Evolutionary conservation across 2,113 vertebrate genomes (phyloP).

Genomic region (Corydoras sp.): DNA sequence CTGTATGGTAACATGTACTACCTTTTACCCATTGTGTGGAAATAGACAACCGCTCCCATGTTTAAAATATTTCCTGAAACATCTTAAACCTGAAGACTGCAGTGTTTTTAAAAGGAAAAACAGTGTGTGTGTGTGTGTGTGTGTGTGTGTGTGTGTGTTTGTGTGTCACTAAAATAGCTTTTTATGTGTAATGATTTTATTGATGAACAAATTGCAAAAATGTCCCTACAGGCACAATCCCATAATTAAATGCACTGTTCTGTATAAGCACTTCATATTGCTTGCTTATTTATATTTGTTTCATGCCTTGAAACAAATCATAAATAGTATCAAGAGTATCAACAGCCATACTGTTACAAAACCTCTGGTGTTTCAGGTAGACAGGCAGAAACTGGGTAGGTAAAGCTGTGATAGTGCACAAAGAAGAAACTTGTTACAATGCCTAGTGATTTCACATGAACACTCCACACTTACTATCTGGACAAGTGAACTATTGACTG

Average conservation of each 20-base stretch:
- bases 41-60: no score
- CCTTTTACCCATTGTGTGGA: no score
- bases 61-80: no score
- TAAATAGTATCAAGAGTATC: conserved; percentile 27
- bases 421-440: conserved; percentile 36
- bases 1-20: no score
- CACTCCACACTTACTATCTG: conserved; percentile 11
- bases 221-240: background rate
- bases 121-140: background rate
- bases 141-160: background rate
- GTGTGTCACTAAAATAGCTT: background rate
- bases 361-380: background rate
- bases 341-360: conserved; percentile 10
- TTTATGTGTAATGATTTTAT: conserved; percentile 15
- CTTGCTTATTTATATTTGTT: no score
- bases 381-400: conserved; percentile 20
- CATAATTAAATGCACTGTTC: conserved; percentile 13
- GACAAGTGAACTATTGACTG: conserved; percentile 28
- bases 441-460: conserved; percentile 26
- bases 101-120: no score
- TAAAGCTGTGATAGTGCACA: conserved; percentile 39
- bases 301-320: no score
- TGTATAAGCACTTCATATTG: background rate
- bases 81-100: no score
- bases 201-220: conserved; percentile 29